Base-by-base conservation (phyloP, 1,140 invertebrate species). In the Spodoptera litura region DNA sequence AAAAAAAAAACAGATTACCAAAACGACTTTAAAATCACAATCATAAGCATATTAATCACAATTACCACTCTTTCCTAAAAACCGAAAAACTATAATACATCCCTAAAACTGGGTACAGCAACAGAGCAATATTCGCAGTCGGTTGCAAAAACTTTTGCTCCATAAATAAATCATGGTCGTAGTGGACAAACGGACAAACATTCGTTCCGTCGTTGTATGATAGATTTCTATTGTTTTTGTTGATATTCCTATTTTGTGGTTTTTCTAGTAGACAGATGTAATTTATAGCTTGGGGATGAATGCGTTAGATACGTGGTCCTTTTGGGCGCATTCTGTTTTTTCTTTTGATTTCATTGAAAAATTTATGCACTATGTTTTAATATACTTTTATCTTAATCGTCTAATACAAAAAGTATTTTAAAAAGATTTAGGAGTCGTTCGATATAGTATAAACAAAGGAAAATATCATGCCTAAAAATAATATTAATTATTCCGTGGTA, bases 181-280 rank as follows among this genome's bases (percentile, higher is more conserved):
- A 52, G 64, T 27, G 20, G 20, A 68, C 64, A 52, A 27, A 52
- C 64, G 20, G 20, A 68, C 64, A 52, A 27, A 52, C 64, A 52
- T 31, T 68, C 20, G 20, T 52, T 68, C 62, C 38, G 44, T 15
- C 10, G 51, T 52, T 2, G 20, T 15, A 66, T 66, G 62, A 66
- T 51, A 66, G 62, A 66, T 66, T 49, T 51, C 38, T 12, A 52
- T 52, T 68, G 44, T 52, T 51, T 52, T 68, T 52, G 44, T 51
- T 49, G 4, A 11, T 27, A 15, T 3, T 4, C 9, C 13, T 38
- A 12, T 44, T 3, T 49, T 64, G 9, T 49, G 35, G 35, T 10
- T 64, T 49, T 25, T 13, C 15, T 66, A 25, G 59, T 25, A 64
- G 61, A n/a, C 35, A 25, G 49, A 66, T 12, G 10, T 25, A 51